Evolutionary conservation across 1,140 invertebrate species (phyloP), one percentile per base, ranked within the genome.

Genomic region (Philotrypesis tridentata): DNA sequence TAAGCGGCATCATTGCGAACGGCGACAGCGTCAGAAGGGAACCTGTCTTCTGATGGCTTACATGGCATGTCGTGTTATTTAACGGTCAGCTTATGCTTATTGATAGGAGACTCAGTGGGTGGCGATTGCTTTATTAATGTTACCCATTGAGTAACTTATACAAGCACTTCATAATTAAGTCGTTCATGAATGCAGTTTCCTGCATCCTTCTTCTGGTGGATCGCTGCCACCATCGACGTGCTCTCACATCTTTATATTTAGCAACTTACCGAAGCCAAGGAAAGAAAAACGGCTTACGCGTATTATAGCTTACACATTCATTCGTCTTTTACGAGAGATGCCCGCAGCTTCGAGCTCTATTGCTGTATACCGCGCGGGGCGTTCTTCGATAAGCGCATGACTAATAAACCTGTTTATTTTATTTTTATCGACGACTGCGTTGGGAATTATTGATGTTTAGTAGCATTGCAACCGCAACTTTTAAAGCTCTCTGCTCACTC

Each of bases 91-190:
- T 43, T 67, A 48, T 48, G 14, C 70, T 29, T 75, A 81, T 81
- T 60, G 79, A 81, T 81, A 60, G 70, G 14, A 5, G 29, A 9
- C 80, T 17, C 74, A 77, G 80, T 77, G 80, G 80, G 80, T 77
- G 80, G 67, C 68, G 33, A 40, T 21, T 33, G 48, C 11, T 12
- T 55, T 55, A 55, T 55, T 55, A 55, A 55, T 55, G 17, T 17
- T 37, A 37, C 67, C 31, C 14, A 76, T 61, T 77, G 55, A 55
- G 33, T 77, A 63, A 82, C 72, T 82, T 63, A 77, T 72, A 31
- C 17, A 23, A 14, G 14, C 70, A 65, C 72, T n/a, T 25, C 33
- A 27, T 61, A 76, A 81, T 81, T 27, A 75, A 81, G 79, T 81
- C 33, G 79, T 80, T 43, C 1, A 29, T 14, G 0, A 23, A n/a